Base-by-base conservation (phyloP, 2,113 vertebrate species). In the Nycticryphes semicollaris region DNA sequence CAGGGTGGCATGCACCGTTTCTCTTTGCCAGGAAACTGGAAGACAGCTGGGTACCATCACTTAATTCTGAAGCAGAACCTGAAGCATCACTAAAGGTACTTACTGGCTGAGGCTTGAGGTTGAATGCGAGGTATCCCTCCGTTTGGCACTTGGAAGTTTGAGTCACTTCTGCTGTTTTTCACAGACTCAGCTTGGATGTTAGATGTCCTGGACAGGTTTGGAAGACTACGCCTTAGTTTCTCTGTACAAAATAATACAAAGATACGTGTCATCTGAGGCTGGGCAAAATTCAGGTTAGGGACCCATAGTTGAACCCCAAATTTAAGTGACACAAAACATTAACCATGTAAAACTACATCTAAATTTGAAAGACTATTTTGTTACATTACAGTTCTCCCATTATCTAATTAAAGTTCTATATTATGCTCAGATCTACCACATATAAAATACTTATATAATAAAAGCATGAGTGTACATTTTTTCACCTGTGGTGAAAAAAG, bases 81-180 rank as follows among this genome's bases (percentile, higher is more conserved):
- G 45, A 83, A 91, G 43, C 14, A 41, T 67, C 85, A 90, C 87
- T 45, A 51, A 84, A 93, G 47, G 85, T 91, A 99, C 99, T 99
- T 98, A 99, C 99, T 99, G 68, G 99, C 98, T 98, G 99, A 99
- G 93, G 98, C 97, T 95, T 99, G 99, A 97, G 98, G 97, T 98
- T 99, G 99, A 96, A 99, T 99, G 75, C 99, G 98, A 94, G 99
- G 98, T 84, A 99, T 99, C 94, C 99, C 99, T 94, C 99, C 99
- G 56, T 99, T 99, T 98, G 99, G 99, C 98, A 99, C 98, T 98
- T 99, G 99, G 90, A 99, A 98, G 97, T 99, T 99, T 95, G 99
- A 99, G 95, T 99, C 99, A 68, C 99, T 99, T 98, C 99, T 98
- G 95, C 99, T 99, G 98, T 99, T 99, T 98, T 99, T 99, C 92